Evolutionary conservation across 1,140 invertebrate genomes (phyloP), one percentile per base, ranked within the genome.

Genomic region (Pseudachorutes palmiensis): DNA sequence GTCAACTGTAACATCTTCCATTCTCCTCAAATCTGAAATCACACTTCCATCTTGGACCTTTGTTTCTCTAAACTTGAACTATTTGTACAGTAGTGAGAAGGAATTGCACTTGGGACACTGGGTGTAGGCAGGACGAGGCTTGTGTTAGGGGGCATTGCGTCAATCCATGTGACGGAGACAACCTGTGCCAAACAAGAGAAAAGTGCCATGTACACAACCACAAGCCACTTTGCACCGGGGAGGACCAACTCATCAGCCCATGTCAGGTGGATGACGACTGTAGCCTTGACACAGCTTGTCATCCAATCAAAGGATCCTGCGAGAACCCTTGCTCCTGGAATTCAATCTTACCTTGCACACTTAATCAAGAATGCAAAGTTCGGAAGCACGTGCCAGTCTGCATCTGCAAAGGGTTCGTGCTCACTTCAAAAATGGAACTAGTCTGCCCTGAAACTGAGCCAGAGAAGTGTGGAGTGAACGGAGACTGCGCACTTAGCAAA

Each of bases 81-180:
- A n/a, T n/a, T n/a, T n/a, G n/a, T n/a, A n/a, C n/a, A n/a, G n/a
- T n/a, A n/a, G n/a, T n/a, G n/a, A n/a, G n/a, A 41, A 41, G 36
- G 5, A 5, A 5, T 41, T 68, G 67, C 45, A 48, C 41, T 29
- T 51, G 32, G n/a, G 85, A 92, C 75, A 86, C 86, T 0, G 89
- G 93, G 76, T 94, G 91, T 75, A 84, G 86, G 64, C 83, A 84
- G 5, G 85, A 87, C 49, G 86, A 90, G 76, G 86, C 88, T 62
- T 94, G 91, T 73, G 79, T 91, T 28, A 91, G 92, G 73, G 86
- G 85, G 28, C 88, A 90, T 72, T 94, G 91, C 76, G 81, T 92
- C 19, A 90, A 88, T 77, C 89, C n/a, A n/a, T n/a, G n/a, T n/a
- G n/a, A n/a, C n/a, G n/a, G n/a, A n/a, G n/a, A n/a, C n/a, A n/a